phyloP scores from a whole-genome alignment of 2,888 invertebrate genomes.

The Chelonus formosanus region DNA sequence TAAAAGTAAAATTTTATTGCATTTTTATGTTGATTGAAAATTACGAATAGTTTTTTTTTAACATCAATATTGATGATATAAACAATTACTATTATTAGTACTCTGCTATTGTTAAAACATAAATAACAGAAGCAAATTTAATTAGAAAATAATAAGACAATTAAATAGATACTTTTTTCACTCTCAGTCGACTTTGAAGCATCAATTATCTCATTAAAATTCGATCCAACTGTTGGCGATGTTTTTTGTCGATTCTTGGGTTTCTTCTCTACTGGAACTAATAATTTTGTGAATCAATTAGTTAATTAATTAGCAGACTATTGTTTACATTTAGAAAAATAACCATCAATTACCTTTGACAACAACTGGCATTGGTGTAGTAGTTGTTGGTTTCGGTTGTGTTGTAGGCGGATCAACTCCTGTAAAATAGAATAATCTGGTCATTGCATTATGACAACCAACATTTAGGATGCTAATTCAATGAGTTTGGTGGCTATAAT shows the following conservation, averaged over 20 bases:
- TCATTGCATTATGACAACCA: background rate
- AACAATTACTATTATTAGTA: too few relatives aligned
- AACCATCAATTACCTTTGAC: slow-evolving; percentile 47
- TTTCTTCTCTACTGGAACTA: slow-evolving; percentile 51
- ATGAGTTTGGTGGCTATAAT: background rate
- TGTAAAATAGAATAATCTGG: slow-evolving; percentile 40
- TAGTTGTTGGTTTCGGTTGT: slow-evolving; percentile 44
- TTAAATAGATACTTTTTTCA: slow-evolving; percentile 49
- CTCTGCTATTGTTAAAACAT: too few relatives aligned
- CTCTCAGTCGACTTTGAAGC: slow-evolving; percentile 51
- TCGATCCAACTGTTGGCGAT: slow-evolving; percentile 49
- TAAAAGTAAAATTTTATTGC: too few relatives aligned
- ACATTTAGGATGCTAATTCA: background rate
- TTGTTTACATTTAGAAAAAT: slow-evolving; percentile 11
- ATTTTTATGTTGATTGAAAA: too few relatives aligned
- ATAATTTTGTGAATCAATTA: slow-evolving; percentile 11
- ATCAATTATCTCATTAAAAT: slow-evolving; percentile 53
- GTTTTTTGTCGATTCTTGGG: slow-evolving; percentile 51
- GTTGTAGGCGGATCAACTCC: slow-evolving; percentile 57
- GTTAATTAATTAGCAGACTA: slow-evolving; percentile 14
- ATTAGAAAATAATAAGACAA: too few relatives aligned
- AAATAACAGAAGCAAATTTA: too few relatives aligned
- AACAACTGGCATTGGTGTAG: slow-evolving; percentile 44
- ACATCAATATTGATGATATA: too few relatives aligned
- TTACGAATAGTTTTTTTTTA: too few relatives aligned